These are phyloP conservation scores for Brevipalpus yothersi DNA, from an alignment of 1,140 invertebrate genomes.

Conservation along the genomic window DNA sequence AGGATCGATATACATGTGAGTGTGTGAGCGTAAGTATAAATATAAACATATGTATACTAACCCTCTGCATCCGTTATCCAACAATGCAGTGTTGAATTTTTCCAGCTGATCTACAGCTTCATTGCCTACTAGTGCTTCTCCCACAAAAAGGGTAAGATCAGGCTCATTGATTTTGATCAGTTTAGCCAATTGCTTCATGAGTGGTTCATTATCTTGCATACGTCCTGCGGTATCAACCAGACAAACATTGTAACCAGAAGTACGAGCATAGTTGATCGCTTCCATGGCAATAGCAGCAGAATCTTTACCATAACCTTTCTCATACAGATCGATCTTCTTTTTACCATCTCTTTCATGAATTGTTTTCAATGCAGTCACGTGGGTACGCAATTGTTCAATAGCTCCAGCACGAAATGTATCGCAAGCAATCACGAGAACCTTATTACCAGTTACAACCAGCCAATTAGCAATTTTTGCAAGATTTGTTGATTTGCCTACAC, in stretches of 20 bases:
- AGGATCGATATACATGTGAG: too few relatives aligned
- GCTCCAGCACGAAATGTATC: slow-evolving; percentile 98
- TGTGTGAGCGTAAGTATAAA: background rate
- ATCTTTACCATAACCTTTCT: slow-evolving; percentile 88
- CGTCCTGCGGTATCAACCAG: slow-evolving; percentile 91
- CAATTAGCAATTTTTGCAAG: slow-evolving; percentile 98
- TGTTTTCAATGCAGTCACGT: slow-evolving; percentile 75
- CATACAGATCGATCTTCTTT: slow-evolving; percentile 76
- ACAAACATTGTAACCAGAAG: slow-evolving; percentile 62
- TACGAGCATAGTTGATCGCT: slow-evolving; percentile 59
- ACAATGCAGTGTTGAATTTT: slow-evolving; percentile 90
- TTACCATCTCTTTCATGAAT: slow-evolving; percentile 37
- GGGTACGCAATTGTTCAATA: slow-evolving; percentile 90
- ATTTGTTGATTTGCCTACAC: slow-evolving; percentile 98
- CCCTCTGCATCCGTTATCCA: slow-evolving; percentile 9
- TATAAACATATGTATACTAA: background rate
- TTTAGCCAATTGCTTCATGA: slow-evolving; percentile 90
- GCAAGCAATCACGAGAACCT: slow-evolving; percentile 91
- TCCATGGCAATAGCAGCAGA: slow-evolving; percentile 92
- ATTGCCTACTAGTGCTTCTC: slow-evolving; percentile 97
- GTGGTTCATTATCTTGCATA: slow-evolving; percentile 98
- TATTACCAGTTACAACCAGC: slow-evolving; percentile 90
- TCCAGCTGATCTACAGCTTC: slow-evolving; percentile 97
- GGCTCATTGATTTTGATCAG: slow-evolving; percentile 70
- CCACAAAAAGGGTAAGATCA: slow-evolving; percentile 92